A percentile compares a stretch with the other conserved stretches of the same genome.
These are phyloP conservation scores for Vipera ursinii DNA, from an alignment of 2,797 vertebrate species.

Conservation along the genomic window DNA sequence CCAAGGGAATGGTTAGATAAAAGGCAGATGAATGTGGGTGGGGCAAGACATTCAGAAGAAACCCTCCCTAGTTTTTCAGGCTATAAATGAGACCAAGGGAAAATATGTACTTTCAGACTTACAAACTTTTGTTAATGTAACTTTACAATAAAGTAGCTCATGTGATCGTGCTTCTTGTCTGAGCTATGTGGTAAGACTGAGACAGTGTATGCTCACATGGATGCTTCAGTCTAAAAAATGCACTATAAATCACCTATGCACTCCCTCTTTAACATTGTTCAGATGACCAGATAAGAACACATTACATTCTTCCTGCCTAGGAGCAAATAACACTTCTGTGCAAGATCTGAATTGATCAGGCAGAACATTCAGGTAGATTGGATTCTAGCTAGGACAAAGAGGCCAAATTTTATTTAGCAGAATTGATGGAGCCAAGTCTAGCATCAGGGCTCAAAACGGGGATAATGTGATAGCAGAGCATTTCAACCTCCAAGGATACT, in stretches of 20 bases:
- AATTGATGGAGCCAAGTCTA: not conserved
- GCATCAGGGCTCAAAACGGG: not conserved
- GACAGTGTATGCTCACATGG: not conserved
- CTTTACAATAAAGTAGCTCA: too few relatives aligned
- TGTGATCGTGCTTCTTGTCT: too few relatives aligned
- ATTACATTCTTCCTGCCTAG: not conserved
- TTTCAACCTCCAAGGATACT: not conserved
- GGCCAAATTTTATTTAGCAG: not conserved
- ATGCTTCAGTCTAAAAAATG: not conserved
- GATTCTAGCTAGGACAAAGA: not conserved
- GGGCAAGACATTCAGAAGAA: too few relatives aligned
- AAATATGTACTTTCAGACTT: too few relatives aligned
- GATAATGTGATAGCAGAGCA: not conserved
- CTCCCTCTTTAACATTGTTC: not conserved
- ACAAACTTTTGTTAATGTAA: too few relatives aligned
- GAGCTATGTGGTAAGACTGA: too few relatives aligned
- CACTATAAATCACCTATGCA: not conserved
- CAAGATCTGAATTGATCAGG: not conserved
- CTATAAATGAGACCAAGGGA: too few relatives aligned
- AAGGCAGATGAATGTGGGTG: too few relatives aligned
- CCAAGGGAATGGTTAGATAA: too few relatives aligned
- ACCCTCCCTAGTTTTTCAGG: too few relatives aligned
- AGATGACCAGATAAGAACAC: not conserved
- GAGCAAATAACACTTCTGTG: not conserved
- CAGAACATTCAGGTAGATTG: not conserved